Evolutionary conservation across 2,888 invertebrate species (phyloP), one percentile per base, ranked within the genome.

Genomic region (Diabrotica balteata): DNA sequence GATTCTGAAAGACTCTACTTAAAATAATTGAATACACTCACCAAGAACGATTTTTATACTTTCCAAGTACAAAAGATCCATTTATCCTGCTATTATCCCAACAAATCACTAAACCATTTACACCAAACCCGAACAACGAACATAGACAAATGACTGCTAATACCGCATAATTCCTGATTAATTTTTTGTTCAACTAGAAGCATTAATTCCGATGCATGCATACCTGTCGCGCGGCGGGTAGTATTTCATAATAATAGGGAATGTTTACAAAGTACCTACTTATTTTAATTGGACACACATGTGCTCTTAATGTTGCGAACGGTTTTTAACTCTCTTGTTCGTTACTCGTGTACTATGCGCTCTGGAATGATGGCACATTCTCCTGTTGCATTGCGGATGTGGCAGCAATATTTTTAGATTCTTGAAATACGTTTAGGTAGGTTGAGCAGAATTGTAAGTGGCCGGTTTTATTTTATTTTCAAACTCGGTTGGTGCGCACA

Each of bases 281-380:
- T 66, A 66, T 58, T 72, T 72, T 72, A 72, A 72, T 72, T 72
- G 68, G 66, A 69, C 59, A 58, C 72, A 72, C 64, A 69, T 72
- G 72, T 66, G 68, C 68, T 59, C 58, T 62, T 66, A 65, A 64
- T 67, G 68, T 67, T 64, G 54, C 51, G 59, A 67, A 71, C 69
- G 64, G 47, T 65, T 67, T 63, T 63, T 60, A 54, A 55, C 50
- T 32, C 17, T 49, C 47, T 52, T 42, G 11, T 11, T 44, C 55
- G 17, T 57, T 57, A 47, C 47, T 59, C 22, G 49, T 22, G 43
- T 44, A 45, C 10, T 51, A 60, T 45, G 45, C 44, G 10, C 42
- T 50, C 43, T 32, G 42, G 50, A 45, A 11, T 43, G 11, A 11
- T 53, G 60, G 17, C 17, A 61, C 60, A 61, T 61, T 45, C 45